phyloP scores from a whole-genome alignment of 2,888 invertebrate species.

The Orchesella flavescens region DNA sequence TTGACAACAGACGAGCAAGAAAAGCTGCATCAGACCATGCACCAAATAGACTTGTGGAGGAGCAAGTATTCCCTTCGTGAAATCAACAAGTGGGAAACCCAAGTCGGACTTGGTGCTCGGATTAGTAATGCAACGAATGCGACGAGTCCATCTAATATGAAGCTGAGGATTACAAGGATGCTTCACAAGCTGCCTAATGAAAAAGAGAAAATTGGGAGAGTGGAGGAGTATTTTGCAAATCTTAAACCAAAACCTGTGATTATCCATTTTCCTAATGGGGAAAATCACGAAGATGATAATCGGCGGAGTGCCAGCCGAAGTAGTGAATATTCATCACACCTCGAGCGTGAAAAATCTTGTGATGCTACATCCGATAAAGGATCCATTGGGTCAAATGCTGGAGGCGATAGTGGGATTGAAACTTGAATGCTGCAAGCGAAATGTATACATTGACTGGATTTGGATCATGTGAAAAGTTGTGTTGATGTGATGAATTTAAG shows the following conservation, averaged over 20 bases:
- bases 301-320: constrained; percentile 9
- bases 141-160: constrained; percentile 49
- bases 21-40: constrained; percentile 39
- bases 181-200: constrained; percentile 49
- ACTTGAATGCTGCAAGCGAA: constrained; percentile 10
- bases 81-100: constrained; percentile 61
- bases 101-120: constrained; percentile 39
- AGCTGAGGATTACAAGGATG: constrained; percentile 57
- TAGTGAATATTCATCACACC: constrained; percentile 10
- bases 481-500: no score
- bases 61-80: constrained; percentile 46
- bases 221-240: constrained; percentile 36
- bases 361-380: constrained; percentile 43
- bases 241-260: constrained; percentile 54
- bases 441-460: no score
- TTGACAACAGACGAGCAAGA: constrained; percentile 47
- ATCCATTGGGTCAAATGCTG: constrained; percentile 45
- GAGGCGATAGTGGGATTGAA: constrained; percentile 51
- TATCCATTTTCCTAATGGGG: constrained; percentile 58
- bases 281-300: constrained; percentile 30
- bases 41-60: constrained; percentile 57
- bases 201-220: constrained; percentile 40
- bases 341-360: constrained; percentile 44
- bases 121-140: background rate
- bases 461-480: no score